Base-by-base conservation (phyloP, 1,140 invertebrate species). In the Latrodectus geometricus region DNA sequence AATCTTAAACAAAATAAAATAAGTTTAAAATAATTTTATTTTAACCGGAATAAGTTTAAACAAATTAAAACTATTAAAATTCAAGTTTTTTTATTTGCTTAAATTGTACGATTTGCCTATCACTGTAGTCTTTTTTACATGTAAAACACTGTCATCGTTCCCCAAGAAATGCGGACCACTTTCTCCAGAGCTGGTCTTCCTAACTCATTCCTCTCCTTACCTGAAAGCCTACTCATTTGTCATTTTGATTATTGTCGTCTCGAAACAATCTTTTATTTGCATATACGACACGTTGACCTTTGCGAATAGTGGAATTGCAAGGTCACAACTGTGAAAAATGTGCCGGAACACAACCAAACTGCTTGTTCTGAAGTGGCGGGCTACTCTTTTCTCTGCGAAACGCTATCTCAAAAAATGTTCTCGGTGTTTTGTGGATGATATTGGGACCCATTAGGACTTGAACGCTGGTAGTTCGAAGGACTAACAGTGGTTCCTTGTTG, bases 401-500 rank as follows among this genome's bases (percentile, higher is more conserved):
- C 50, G 83, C 61, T 77, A 72, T 86, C 75, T 77, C 52, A 15
- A 14, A 68, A 84, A 61, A 17, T 23, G 73, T 52, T 76, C 76
- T 72, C 17, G 69, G 69, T 61, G 56, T 2, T 76, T 77, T 72
- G 49, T 86, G 83, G 54, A 77, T 73, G 83, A 86, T 73, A 86
- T 49, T 72, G 61, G 35, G 82, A 49, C 73, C 81, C 72, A 86
- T 78, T 86, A 77, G 74, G 65, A 12, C 65, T 66, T 9, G 50
- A 86, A 72, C 69, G 82, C 23, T 68, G 68, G 82, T n/a, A 35
- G 65, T 76, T 15, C 23, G n/a, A 73, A 82, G 80, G 80, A 48
- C 61, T 82, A 48, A 86, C 83, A 86, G 83, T 74, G 75, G 83
- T 70, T 86, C 83, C 83, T 86, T 86, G 83, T 86, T 83, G 80